phyloP scores from a whole-genome alignment of 2,797 vertebrate genomes.

The Peromyscus nudipes region DNA sequence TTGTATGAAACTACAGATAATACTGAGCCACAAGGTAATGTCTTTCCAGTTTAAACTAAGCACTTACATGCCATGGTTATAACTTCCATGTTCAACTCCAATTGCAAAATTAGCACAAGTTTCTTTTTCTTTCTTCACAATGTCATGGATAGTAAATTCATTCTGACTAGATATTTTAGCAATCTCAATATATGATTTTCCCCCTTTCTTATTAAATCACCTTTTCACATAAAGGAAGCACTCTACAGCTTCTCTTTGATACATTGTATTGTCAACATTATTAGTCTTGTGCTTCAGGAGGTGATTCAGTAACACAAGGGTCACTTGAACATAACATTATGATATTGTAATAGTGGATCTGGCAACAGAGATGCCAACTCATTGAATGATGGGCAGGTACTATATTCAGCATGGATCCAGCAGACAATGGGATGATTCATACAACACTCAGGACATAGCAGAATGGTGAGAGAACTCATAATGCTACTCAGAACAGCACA shows the following conservation, averaged over 20 bases:
- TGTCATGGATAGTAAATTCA: background rate
- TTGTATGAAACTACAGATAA: background rate
- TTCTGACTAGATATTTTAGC: background rate
- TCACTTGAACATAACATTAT: background rate
- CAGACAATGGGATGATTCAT: background rate
- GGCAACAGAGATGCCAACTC: background rate
- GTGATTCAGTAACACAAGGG: background rate
- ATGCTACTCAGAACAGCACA: background rate
- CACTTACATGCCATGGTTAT: background rate
- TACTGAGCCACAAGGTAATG: background rate
- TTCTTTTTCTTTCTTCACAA: background rate
- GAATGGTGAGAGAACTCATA: background rate
- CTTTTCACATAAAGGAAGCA: slow-evolving; percentile 5
- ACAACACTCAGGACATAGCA: background rate
- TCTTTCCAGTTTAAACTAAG: background rate
- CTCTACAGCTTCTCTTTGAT: background rate
- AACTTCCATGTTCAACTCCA: background rate
- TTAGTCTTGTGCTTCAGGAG: background rate
- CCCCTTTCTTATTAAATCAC: background rate
- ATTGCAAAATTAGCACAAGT: background rate
- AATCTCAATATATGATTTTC: background rate
- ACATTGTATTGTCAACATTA: background rate
- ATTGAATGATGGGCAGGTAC: background rate
- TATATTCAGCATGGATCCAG: background rate
- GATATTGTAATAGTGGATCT: background rate